Percentiles rank a stretch among this genome's conserved stretches.
Conservation (phyloP, 35 echinoderm and acorn worm genomes). For the Amphiura filiformis region DNA sequence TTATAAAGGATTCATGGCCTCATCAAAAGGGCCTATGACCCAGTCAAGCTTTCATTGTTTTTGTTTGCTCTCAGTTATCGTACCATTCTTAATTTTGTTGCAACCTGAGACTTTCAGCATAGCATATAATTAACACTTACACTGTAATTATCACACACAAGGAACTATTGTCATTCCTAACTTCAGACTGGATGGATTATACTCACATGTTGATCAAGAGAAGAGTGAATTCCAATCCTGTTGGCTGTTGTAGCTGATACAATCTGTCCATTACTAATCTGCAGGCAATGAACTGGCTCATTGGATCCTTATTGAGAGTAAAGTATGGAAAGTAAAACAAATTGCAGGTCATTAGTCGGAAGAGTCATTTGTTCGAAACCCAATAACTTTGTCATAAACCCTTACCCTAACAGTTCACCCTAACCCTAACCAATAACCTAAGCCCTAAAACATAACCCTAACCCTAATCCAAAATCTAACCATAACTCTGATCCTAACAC, state of each 20-base stretch:
- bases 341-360: no score
- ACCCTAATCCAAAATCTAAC: no score
- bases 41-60: no score
- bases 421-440: no score
- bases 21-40: no score
- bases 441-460: no score
- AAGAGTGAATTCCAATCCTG: slow-evolving; percentile 77
- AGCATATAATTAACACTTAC: neutral
- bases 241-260: slow-evolving; percentile 84
- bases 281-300: slow-evolving; percentile 83
- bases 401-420: neutral
- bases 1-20: no score
- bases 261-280: slow-evolving; percentile 68
- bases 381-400: no score
- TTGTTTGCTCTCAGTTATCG: slow-evolving; percentile 32
- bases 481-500: no score
- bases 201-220: slow-evolving; percentile 72
- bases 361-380: no score
- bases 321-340: neutral
- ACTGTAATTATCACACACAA: neutral
- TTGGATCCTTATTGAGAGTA: slow-evolving; percentile 62
- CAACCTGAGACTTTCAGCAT: neutral
- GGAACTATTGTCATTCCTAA: neutral
- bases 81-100: neutral
- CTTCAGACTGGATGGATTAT: neutral